A percentile compares a stretch with the other conserved stretches of the same genome.
Evolutionary conservation across 1,140 invertebrate species (phyloP).

Genomic region (Diabrotica undecimpunctata): DNA sequence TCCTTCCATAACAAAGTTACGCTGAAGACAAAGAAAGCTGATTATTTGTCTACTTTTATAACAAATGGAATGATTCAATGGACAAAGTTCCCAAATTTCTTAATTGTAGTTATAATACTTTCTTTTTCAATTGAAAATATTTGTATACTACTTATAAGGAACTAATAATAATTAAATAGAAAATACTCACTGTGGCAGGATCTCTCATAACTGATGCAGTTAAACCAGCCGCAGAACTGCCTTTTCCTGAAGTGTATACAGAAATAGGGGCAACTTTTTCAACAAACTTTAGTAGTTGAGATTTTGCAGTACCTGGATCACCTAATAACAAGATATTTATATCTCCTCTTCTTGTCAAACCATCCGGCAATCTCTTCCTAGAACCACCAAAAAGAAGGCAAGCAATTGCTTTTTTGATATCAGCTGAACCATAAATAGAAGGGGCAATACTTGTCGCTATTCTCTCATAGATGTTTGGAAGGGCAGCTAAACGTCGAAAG

Average conservation of each 20-base stretch:
- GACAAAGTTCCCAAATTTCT: too few species aligned
- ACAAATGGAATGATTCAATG: too few species aligned
- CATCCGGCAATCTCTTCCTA: slow-evolving; percentile 89
- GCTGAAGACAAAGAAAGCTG: slow-evolving; percentile 53
- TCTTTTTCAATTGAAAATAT: too few species aligned
- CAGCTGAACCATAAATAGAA: slow-evolving; percentile 90
- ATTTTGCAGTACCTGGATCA: slow-evolving; percentile 99
- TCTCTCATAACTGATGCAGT: slow-evolving; percentile 97
- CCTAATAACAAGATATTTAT: slow-evolving; percentile 95
- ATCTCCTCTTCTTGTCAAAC: slow-evolving; percentile 90
- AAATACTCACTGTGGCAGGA: slow-evolving; percentile 72
- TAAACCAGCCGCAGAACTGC: slow-evolving; percentile 96
- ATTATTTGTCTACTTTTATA: too few species aligned
- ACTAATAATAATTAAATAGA: background rate
- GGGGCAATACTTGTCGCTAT: slow-evolving; percentile 92
- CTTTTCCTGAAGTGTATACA: slow-evolving; percentile 98
- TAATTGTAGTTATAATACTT: too few species aligned
- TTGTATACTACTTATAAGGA: too few species aligned
- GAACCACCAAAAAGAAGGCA: slow-evolving; percentile 94
- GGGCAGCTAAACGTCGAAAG: slow-evolving; percentile 80
- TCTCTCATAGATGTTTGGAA: slow-evolving; percentile 84
- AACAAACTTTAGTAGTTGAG: slow-evolving; percentile 96
- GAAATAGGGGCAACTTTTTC: slow-evolving; percentile 94
- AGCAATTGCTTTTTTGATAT: slow-evolving; percentile 97
- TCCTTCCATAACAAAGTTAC: slow-evolving; percentile 98